These are phyloP conservation scores for Murina feae DNA, from an alignment of 2,113 vertebrate genomes.

Conservation along the genomic window DNA sequence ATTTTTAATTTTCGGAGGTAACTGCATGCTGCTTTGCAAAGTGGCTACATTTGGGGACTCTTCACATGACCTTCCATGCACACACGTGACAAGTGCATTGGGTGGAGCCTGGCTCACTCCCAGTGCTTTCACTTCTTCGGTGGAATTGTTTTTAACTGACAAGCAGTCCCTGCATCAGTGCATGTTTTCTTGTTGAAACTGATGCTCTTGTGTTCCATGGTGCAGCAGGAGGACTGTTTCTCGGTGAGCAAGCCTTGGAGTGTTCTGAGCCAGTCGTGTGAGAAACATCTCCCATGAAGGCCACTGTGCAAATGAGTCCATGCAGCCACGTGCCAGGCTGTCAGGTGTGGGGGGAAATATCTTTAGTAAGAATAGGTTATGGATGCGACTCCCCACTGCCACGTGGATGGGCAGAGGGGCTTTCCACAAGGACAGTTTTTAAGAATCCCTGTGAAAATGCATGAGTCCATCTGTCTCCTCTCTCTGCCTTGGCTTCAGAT, in stretches of 20 bases:
- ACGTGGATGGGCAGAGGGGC: conserved; percentile 65
- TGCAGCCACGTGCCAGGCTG: conserved; percentile 66
- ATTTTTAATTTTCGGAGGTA: not conserved
- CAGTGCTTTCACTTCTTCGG: not conserved
- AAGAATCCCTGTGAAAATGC: conserved; percentile 81
- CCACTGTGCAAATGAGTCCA: conserved; percentile 60
- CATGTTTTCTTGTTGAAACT: not conserved
- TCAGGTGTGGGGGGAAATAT: conserved; percentile 75
- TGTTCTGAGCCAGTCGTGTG: conserved; percentile 40
- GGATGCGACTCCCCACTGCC: conserved; percentile 72
- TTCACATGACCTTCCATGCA: not conserved
- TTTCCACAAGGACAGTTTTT: conserved; percentile 78
- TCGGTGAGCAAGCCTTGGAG: not conserved
- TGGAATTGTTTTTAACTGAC: not conserved
- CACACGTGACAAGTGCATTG: not conserved
- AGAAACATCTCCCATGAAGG: conserved; percentile 64
- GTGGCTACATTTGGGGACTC: not conserved
- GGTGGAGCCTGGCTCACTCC: not conserved
- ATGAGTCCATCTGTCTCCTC: conserved; percentile 82
- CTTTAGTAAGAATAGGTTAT: conserved; percentile 78
- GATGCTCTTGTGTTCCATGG: not conserved
- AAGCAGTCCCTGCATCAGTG: not conserved
- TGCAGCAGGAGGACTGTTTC: not conserved
- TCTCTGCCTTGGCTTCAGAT: conserved; percentile 81
- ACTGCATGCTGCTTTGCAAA: not conserved